These are phyloP conservation scores for Carpatolechia fugitivella DNA, from an alignment of 2,888 invertebrate species.

Conservation along the genomic window DNA sequence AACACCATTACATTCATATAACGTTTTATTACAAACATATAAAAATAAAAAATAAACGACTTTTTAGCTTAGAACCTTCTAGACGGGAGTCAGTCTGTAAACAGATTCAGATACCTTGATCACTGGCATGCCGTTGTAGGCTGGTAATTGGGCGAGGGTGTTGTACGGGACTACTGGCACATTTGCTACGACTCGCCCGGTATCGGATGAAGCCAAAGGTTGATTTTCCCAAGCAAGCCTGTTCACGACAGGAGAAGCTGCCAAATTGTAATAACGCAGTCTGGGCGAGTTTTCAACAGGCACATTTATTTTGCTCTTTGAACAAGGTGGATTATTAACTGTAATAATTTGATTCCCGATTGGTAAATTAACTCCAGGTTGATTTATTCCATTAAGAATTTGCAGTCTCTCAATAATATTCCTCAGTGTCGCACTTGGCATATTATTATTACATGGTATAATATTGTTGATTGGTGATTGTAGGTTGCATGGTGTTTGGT, in stretches of 20 bases:
- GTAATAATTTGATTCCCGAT: not conserved
- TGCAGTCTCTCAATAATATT: not conserved
- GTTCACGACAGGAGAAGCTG: not conserved
- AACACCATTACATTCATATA: not conserved
- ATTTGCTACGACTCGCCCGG: not conserved
- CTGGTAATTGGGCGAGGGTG: constrained; percentile 31
- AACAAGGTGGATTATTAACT: constrained; percentile 11
- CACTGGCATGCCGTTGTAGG: constrained; percentile 44
- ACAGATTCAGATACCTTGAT: constrained; percentile 42
- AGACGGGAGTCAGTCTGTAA: constrained; percentile 29
- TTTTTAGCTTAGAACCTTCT: not conserved
- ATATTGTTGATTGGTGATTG: not conserved
- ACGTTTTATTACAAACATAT: not conserved
- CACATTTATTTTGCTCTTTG: constrained; percentile 9
- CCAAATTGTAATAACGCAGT: not conserved
- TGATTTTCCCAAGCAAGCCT: not conserved
- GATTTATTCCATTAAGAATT: not conserved
- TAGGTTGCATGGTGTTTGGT: not conserved
- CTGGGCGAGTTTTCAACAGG: constrained; percentile 17
- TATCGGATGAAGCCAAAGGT: not conserved
- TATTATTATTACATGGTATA: not conserved
- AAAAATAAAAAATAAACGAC: not conserved
- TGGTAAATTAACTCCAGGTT: not conserved
- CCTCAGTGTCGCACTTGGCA: not conserved
- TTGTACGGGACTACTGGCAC: constrained; percentile 13